Percentiles rank a stretch among this genome's conserved stretches.
phyloP scores from a whole-genome alignment of 2,113 vertebrate species.

The Aphelocoma coerulescens region DNA sequence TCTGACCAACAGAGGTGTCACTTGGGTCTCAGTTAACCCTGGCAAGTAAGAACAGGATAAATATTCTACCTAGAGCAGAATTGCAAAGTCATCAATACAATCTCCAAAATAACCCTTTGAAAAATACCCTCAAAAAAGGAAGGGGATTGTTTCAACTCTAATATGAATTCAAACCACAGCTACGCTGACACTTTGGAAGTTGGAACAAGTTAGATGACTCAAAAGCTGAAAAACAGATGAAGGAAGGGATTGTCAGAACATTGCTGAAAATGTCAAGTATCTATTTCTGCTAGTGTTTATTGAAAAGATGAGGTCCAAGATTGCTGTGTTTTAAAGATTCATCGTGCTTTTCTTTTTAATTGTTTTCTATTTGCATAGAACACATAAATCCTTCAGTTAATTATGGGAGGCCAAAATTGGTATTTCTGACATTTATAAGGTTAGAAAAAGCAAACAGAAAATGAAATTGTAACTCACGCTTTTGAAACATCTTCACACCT shows the following conservation, averaged over 20 bases:
- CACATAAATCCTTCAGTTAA: background rate
- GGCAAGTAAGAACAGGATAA: background rate
- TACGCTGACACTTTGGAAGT: background rate
- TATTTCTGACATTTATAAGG: background rate
- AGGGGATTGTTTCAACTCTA: background rate
- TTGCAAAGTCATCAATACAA: background rate
- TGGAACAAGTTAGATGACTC: background rate
- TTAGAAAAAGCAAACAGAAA: background rate
- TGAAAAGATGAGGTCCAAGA: background rate
- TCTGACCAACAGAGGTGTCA: background rate
- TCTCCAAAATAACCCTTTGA: background rate
- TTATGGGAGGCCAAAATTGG: background rate
- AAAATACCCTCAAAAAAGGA: background rate
- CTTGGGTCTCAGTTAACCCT: background rate
- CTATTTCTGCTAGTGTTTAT: background rate
- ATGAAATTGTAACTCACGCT: background rate
- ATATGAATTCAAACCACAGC: background rate
- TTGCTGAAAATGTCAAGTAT: background rate
- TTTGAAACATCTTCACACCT: background rate
- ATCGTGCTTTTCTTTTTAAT: background rate
- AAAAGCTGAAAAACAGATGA: conserved; percentile 1
- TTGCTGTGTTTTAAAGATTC: background rate
- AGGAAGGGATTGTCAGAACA: background rate
- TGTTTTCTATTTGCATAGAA: background rate
- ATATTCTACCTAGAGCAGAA: background rate